A percentile compares a stretch with the other conserved stretches of the same genome.
These are phyloP conservation scores for Oikopleura albicans DNA, from an alignment of 23 tunicate genomes.

Conservation along the genomic window DNA sequence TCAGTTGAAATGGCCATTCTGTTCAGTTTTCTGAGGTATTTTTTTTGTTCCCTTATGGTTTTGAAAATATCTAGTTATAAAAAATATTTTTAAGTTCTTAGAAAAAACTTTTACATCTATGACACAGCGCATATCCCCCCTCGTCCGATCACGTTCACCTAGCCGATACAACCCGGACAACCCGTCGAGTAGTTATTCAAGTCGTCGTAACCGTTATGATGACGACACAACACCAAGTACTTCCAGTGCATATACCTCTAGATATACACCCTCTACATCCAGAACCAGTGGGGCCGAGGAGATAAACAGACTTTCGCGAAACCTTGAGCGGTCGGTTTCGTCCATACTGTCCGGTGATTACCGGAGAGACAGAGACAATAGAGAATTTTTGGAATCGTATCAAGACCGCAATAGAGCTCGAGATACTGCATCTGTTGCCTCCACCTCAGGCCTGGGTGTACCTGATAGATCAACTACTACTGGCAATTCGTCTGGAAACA, in stretches of 20 bases:
- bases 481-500: no score
- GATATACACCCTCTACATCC: not conserved
- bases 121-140: no score
- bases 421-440: not conserved
- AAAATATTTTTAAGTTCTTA: no score
- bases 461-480: no score
- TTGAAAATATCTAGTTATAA: no score
- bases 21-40: no score
- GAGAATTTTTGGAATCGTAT: not conserved
- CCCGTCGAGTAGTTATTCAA: not conserved
- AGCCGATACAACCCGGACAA: not conserved
- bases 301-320: not conserved
- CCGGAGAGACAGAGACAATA: not conserved
- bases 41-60: no score
- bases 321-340: constrained; percentile 7
- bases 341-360: constrained; percentile 10
- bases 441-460: no score
- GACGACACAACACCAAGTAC: not conserved
- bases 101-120: no score
- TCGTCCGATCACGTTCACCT: not conserved
- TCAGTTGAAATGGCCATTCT: no score
- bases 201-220: not conserved
- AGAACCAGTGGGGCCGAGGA: not conserved
- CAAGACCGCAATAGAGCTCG: not conserved
- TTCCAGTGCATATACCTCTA: not conserved